phyloP scores from a whole-genome alignment of 2,888 invertebrate species.

The Artemia sinica region DNA sequence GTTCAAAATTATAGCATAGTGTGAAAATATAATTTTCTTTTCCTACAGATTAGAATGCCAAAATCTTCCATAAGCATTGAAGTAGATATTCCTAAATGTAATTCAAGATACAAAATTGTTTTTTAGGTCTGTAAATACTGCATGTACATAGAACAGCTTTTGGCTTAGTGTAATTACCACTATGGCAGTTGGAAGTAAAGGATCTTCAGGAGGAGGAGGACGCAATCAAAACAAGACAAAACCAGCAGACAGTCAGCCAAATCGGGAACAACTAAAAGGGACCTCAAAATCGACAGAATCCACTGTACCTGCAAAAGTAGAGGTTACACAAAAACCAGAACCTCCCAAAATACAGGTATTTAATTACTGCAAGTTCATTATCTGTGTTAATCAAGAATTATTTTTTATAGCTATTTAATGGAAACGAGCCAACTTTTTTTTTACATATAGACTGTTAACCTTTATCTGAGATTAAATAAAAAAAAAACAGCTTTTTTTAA shows the following conservation, averaged over 20 bases:
- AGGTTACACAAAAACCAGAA: slow-evolving; percentile 1
- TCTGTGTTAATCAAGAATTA: too few species aligned
- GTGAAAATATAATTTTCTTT: too few species aligned
- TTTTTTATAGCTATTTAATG: too few species aligned
- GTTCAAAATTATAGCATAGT: too few species aligned
- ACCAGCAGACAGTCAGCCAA: neutral
- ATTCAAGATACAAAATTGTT: neutral
- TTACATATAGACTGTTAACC: too few species aligned
- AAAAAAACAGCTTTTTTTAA: too few species aligned
- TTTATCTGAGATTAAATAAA: too few species aligned
- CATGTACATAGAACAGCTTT: slow-evolving; percentile 12
- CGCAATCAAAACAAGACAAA: slow-evolving; percentile 6
- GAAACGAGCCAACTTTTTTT: too few species aligned
- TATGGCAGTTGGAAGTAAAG: slow-evolving; percentile 12
- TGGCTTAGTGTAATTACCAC: neutral
- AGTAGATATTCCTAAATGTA: too few species aligned
- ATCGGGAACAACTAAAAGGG: neutral
- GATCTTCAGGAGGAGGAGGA: slow-evolving; percentile 4
- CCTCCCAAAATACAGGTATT: slow-evolving; percentile 4
- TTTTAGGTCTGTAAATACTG: slow-evolving; percentile 10
- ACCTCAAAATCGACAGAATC: neutral
- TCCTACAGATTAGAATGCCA: too few species aligned
- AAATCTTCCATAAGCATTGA: too few species aligned
- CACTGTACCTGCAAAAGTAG: neutral
- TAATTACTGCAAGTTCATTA: too few species aligned